phyloP scores from a whole-genome alignment of 2,113 vertebrate species.

The Ptyas mucosa region DNA sequence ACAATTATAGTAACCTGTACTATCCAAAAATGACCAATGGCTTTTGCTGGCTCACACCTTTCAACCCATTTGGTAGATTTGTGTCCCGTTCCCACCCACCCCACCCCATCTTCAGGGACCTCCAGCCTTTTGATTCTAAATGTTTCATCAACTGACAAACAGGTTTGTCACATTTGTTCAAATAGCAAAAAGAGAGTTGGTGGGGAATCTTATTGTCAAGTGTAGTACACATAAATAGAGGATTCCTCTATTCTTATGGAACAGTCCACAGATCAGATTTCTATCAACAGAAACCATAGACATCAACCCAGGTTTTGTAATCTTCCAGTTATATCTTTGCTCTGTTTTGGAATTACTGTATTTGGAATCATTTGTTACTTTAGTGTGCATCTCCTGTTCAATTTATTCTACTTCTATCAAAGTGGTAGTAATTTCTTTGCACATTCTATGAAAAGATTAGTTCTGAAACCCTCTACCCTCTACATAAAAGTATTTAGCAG shows the following conservation, averaged over 20 bases:
- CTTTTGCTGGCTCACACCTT: neutral
- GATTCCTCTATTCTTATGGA: neutral
- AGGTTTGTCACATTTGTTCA: neutral
- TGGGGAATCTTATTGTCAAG: neutral
- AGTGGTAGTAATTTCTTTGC: neutral
- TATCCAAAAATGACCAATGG: neutral
- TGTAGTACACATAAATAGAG: neutral
- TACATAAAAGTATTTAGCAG: too few relatives aligned
- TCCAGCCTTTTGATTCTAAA: neutral
- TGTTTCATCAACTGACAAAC: neutral
- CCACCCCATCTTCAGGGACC: neutral
- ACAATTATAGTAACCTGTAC: neutral
- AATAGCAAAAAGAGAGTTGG: conserved; percentile 6
- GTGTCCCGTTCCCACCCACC: neutral
- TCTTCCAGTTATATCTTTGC: neutral
- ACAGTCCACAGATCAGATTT: neutral
- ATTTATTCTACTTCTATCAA: neutral
- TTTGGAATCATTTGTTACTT: conserved; percentile 37
- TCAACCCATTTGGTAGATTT: neutral
- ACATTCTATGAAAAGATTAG: neutral
- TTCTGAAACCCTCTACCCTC: too few relatives aligned
- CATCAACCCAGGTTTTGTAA: neutral
- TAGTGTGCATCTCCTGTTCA: accelerated
- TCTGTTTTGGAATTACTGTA: conserved; percentile 43
- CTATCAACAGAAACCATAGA: accelerated